phyloP scores from a whole-genome alignment of 2,113 vertebrate genomes.

The Actenoides lindsayi region DNA sequence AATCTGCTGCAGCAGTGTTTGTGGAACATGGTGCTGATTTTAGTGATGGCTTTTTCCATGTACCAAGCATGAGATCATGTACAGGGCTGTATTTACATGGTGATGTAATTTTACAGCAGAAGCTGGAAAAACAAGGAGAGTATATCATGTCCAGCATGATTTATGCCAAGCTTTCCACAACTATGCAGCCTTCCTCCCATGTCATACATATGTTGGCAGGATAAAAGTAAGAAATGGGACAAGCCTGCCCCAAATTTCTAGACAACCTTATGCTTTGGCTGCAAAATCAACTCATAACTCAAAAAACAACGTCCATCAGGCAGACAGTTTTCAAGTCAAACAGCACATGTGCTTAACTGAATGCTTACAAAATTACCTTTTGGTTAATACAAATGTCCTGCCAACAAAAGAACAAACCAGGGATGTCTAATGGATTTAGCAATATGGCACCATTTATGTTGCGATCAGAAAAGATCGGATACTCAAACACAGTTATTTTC shows the following conservation, averaged over 20 bases:
- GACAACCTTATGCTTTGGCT: constrained; percentile 20
- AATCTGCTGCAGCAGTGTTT: not conserved
- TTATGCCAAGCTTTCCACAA: constrained; percentile 26
- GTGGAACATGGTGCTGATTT: constrained; percentile 39
- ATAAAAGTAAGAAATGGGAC: not conserved
- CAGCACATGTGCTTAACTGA: not conserved
- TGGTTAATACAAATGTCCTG: not conserved
- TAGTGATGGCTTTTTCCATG: constrained; percentile 26
- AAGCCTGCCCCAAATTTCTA: not conserved
- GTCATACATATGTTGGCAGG: constrained; percentile 15
- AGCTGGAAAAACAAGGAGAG: constrained; percentile 52
- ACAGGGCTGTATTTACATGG: constrained; percentile 32
- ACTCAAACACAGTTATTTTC: not conserved
- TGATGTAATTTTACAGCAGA: constrained; percentile 63
- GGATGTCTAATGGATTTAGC: not conserved
- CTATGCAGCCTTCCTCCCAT: not conserved
- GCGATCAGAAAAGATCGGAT: not conserved
- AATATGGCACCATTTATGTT: not conserved
- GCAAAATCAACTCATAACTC: not conserved
- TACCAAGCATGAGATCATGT: constrained; percentile 34
- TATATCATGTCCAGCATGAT: not conserved
- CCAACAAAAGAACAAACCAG: not conserved
- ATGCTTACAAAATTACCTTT: constrained; percentile 43
- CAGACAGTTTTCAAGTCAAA: constrained; percentile 16
- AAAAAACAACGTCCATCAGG: not conserved